Percentiles rank a stretch among this genome's conserved stretches.
Evolutionary conservation across 1,140 invertebrate genomes (phyloP).

Genomic region (Hypsibius dujardini): DNA sequence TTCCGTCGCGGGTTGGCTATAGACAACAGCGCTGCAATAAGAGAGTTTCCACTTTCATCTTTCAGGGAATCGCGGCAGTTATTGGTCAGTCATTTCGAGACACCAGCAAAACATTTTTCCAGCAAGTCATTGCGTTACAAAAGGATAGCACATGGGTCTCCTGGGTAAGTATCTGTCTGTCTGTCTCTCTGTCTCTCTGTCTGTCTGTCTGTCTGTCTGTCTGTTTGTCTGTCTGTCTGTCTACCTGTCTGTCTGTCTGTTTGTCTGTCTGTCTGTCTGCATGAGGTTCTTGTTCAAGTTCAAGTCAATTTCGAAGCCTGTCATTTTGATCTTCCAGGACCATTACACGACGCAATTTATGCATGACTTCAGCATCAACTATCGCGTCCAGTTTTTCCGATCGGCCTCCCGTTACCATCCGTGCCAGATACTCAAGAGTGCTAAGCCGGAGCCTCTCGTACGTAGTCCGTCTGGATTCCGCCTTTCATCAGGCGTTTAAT

Average conservation of each 20-base stretch:
- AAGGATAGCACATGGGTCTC: background rate
- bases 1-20: no score
- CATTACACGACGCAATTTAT: slow-evolving; percentile 18
- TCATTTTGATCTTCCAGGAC: background rate
- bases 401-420: slow-evolving; percentile 14
- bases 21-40: no score
- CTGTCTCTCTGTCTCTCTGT: no score
- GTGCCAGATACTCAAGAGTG: slow-evolving; percentile 1
- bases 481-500: no score
- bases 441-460: background rate
- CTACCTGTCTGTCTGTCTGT: no score
- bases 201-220: no score
- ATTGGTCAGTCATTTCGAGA: background rate
- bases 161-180: background rate
- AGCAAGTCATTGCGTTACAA: slow-evolving; percentile 10
- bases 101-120: background rate
- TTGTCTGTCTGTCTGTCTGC: background rate
- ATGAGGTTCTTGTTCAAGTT: background rate
- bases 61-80: background rate
- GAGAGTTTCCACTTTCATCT: background rate
- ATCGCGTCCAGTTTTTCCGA: slow-evolving; percentile 12
- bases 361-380: slow-evolving; percentile 17
- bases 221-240: no score
- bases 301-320: background rate
- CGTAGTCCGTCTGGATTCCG: no score